Evolutionary conservation across 1,140 invertebrate species (phyloP).

Genomic region (Eciton burchellii): DNA sequence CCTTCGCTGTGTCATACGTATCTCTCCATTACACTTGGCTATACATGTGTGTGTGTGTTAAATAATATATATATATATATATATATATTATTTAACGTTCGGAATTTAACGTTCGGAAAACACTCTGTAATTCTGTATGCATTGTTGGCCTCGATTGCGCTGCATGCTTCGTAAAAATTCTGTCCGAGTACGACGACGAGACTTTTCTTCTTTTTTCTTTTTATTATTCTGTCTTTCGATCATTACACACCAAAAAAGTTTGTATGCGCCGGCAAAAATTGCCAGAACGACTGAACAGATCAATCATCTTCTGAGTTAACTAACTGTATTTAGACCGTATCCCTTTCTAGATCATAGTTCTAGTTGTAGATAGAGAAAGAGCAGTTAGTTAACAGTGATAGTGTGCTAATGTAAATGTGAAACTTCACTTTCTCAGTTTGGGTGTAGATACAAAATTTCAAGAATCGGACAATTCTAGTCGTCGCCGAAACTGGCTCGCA

Average conservation of each 20-base stretch:
- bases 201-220: neutral
- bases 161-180: constrained; percentile 80
- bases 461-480: constrained; percentile 1
- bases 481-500: constrained; percentile 24
- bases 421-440: no score
- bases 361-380: constrained; percentile 19
- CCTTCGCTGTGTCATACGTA: constrained; percentile 2
- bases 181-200: constrained; percentile 81
- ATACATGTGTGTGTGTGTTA: constrained; percentile 20
- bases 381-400: constrained; percentile 44
- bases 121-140: constrained; percentile 74
- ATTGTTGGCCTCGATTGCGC: constrained; percentile 80
- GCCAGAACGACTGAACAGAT: neutral
- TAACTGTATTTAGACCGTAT: constrained; percentile 19
- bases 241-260: neutral
- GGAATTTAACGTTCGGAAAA: constrained; percentile 62
- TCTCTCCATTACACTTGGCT: constrained; percentile 50
- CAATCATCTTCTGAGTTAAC: constrained; percentile 6
- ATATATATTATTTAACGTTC: constrained; percentile 35
- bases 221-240: neutral
- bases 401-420: neutral
- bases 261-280: neutral
- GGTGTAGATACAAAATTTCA: neutral
- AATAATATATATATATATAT: constrained; percentile 35
- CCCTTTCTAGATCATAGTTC: constrained; percentile 13